These are phyloP conservation scores for Calidris pugnax DNA, from an alignment of 2,113 vertebrate species.

Conservation along the genomic window DNA sequence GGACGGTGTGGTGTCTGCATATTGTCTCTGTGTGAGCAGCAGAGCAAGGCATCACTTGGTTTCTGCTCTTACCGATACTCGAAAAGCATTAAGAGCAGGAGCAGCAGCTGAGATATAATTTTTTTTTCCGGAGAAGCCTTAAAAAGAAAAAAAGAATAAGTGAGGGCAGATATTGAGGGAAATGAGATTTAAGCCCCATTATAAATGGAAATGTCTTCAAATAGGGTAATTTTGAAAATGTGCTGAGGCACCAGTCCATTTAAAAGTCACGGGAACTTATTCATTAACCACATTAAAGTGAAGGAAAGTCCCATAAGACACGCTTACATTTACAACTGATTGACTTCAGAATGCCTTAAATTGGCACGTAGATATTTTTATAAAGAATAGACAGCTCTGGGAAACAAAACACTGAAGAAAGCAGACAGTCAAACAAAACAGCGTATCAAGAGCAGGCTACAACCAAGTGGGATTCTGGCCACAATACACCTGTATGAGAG, in stretches of 20 bases:
- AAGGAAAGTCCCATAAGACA: constrained; percentile 22
- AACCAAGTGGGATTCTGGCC: neutral
- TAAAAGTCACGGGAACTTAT: constrained; percentile 44
- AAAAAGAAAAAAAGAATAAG: constrained; percentile 23
- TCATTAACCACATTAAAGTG: constrained; percentile 35
- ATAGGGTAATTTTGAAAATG: constrained; percentile 44
- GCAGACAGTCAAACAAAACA: neutral
- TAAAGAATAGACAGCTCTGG: neutral
- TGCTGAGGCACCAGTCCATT: constrained; percentile 50
- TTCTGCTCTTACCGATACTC: constrained; percentile 6
- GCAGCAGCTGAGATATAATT: neutral
- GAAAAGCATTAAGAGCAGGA: constrained; percentile 32
- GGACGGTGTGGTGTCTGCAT: neutral
- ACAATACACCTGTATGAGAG: neutral
- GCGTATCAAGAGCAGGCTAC: neutral
- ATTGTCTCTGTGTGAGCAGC: neutral
- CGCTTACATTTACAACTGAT: neutral
- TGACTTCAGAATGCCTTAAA: constrained; percentile 44
- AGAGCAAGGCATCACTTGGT: neutral
- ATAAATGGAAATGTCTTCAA: constrained; percentile 53
- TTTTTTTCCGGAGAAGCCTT: neutral
- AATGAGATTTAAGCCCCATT: constrained; percentile 63
- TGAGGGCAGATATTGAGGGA: constrained; percentile 46
- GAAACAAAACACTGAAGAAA: constrained; percentile 8
- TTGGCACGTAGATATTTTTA: neutral